Evolutionary conservation across 2,113 vertebrate genomes (phyloP), one percentile per base, ranked within the genome.

Genomic region (Erinaceus europaeus): DNA sequence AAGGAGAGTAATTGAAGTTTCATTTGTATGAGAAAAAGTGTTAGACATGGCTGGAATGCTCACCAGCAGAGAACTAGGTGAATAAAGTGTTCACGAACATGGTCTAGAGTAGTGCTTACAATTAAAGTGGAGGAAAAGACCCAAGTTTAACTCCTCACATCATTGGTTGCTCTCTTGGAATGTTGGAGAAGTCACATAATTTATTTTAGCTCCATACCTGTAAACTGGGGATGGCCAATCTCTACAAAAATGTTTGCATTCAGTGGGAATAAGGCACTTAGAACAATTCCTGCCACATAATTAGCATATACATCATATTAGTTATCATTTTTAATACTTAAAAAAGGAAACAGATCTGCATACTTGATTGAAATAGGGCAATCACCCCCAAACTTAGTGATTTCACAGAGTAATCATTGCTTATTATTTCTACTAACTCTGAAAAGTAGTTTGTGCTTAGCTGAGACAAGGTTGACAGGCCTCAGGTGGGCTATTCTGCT

Each of bases 61-160:
- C 20, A 65, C 59, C 40, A 73, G 23, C 34, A 68, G 34, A 53
- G 36, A 18, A 69, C 52, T 61, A 67, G 40, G 32, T 86, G 27
- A 83, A 48, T 65, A 50, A 92, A 65, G 50, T 46, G n/a, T n/a
- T 34, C 40, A 59, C 32, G 44, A 44, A 72, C 20, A 14, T 84
- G 34, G n/a, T 59, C 40, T 69, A 84, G 20, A 10, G 20, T 73
- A 44, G 29, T 81, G 36, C 71, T 93, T 64, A 79, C 79, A 59
- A 57, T 74, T n/a, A 67, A 67, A 84, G 34, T 87, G 42, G 62
- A 74, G 65, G 46, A 23, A 82, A 90, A 87, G 64, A 27, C 62
- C n/a, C 67, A 34, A 73, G 34, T 50, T 90, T n/a, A 32, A 71
- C 80, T 79, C 13, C 44, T 7, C 13, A 18, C 53, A 21, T 27